Evolutionary conservation across 2,888 invertebrate genomes (phyloP).

Genomic region (Aethes cnicana): DNA sequence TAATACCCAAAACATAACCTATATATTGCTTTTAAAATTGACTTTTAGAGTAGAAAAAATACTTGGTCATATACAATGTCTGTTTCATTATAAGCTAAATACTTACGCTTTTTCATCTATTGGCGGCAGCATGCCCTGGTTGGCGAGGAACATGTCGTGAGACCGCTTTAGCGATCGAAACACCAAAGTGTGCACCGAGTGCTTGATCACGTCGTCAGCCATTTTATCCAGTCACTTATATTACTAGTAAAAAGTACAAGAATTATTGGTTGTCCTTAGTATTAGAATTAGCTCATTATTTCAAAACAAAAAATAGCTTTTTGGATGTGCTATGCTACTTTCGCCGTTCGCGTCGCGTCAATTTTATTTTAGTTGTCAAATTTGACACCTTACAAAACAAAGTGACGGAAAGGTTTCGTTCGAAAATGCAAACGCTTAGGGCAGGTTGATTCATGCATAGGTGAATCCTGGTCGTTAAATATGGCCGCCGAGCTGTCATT

Average conservation of each 20-base stretch:
- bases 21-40: too few species aligned
- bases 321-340: neutral
- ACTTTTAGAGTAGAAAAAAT: too few species aligned
- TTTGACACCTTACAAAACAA: neutral
- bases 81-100: conserved; percentile 6
- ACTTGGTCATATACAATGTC: too few species aligned
- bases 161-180: conserved; percentile 98
- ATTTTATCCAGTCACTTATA: conserved; percentile 51
- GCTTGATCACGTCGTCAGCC: conserved; percentile 94
- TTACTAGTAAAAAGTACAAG: neutral
- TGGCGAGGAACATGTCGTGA: conserved; percentile 97
- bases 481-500: too few species aligned
- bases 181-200: conserved; percentile 97
- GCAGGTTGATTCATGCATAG: too few species aligned
- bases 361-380: neutral
- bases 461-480: too few species aligned
- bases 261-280: neutral
- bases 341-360: conserved; percentile 15
- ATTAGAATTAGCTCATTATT: conserved; percentile 6
- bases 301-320: neutral
- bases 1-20: conserved; percentile 23
- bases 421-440: conserved; percentile 3
- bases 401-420: conserved; percentile 7
- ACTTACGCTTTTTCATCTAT: conserved; percentile 92
- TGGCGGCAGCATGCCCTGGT: conserved; percentile 92